These are phyloP conservation scores for Mylabris sibirica DNA, from an alignment of 2,888 invertebrate species.

Conservation along the genomic window DNA sequence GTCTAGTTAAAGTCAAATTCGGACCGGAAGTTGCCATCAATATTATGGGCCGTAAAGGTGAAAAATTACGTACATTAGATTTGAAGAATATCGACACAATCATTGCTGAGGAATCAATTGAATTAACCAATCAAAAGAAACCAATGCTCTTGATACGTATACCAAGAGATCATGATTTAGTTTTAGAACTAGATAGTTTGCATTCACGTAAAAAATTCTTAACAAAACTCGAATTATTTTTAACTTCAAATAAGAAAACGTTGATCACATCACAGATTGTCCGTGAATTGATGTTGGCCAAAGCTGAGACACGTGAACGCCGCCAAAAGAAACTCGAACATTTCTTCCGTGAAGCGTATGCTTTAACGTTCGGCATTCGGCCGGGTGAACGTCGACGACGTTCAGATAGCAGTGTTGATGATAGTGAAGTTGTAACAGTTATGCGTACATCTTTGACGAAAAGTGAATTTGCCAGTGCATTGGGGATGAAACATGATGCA, in stretches of 20 bases:
- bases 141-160: slow-evolving; percentile 84
- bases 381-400: slow-evolving; percentile 84
- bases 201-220: slow-evolving; percentile 85
- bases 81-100: slow-evolving; percentile 79
- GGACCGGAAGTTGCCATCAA: slow-evolving; percentile 88
- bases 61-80: slow-evolving; percentile 83
- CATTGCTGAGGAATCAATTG: slow-evolving; percentile 90
- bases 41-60: slow-evolving; percentile 90
- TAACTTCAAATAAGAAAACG: slow-evolving; percentile 83
- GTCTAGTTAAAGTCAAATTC: slow-evolving; percentile 87
- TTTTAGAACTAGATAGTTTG: slow-evolving; percentile 86
- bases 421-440: slow-evolving; percentile 84
- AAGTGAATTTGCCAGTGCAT: slow-evolving; percentile 91
- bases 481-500: slow-evolving; percentile 94
- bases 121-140: slow-evolving; percentile 74
- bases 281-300: slow-evolving; percentile 85
- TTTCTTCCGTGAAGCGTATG: slow-evolving; percentile 96
- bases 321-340: slow-evolving; percentile 92
- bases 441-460: slow-evolving; percentile 93
- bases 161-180: slow-evolving; percentile 90
- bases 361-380: slow-evolving; percentile 86
- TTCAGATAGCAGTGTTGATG: slow-evolving; percentile 76
- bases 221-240: slow-evolving; percentile 84
- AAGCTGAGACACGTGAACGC: slow-evolving; percentile 92
- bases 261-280: slow-evolving; percentile 76